Base-by-base conservation (phyloP, 2,888 invertebrate species). In the Germaria angustata region DNA sequence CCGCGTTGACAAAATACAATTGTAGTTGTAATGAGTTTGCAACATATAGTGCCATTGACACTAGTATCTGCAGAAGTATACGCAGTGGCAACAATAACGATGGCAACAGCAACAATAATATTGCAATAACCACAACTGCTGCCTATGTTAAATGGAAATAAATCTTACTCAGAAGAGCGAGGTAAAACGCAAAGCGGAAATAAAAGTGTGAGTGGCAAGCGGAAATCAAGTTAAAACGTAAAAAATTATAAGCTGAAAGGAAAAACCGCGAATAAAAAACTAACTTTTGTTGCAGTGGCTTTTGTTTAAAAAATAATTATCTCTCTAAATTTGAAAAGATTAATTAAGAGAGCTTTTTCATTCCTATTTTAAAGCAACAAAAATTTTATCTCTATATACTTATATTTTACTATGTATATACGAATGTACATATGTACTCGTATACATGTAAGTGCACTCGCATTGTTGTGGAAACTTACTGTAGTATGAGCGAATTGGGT, bases 21-120 rank as follows among this genome's bases (percentile, higher is more conserved):
- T 71, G 75, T 75, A 72, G 73, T 77, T 81, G 75, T 79, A 76
- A 76, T 83, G 71, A 80, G 71, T 61, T 69, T 76, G 71, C 59
- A 39, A 51, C 15, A 75, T 65, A 59, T 34, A 59, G 66, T 82
- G 75, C 55, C 82, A 76, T 80, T 76, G 82, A 82, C 75, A 79
- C 76, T 68, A 51, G 69, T 46, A 75, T 39, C 65, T 65, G 69
- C 76, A 77, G 1, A 2, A 65, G 20, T 13, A 7, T 20, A 53
- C 6, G 22, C 34, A 49, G 22, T 13, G n/a, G 0, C 36, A 51
- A 20, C 24, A 66, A 59, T n/a, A 76, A 55, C 4, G 17, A 41
- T 32, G 46, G 57, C 34, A 65, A 57, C 36, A 11, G 22, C 41
- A 61, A 68, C 51, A 49, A 61, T 34, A 51, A 44, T 44, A 55